Conservation (phyloP, 2,113 vertebrate species). For the Corynorhinus townsendii region DNA sequence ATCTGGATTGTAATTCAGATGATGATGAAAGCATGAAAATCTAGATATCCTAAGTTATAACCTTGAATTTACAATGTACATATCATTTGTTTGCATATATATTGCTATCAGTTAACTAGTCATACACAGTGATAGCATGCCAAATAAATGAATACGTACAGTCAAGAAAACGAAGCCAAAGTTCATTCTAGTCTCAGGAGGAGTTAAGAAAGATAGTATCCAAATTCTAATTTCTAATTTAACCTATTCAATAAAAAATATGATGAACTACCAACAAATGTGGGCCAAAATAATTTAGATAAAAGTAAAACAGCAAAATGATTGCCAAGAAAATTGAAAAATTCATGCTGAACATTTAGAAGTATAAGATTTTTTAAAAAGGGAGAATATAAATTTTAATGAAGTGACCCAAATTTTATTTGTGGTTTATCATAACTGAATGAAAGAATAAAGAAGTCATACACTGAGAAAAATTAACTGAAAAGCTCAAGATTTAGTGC, state of each 20-base stretch:
- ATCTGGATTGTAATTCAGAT: not conserved
- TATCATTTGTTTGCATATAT: not conserved
- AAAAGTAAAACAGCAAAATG: not conserved
- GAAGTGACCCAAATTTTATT: not conserved
- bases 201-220: not conserved
- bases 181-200: not conserved
- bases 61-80: not conserved
- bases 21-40: not conserved
- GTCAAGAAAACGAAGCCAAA: slow-evolving; percentile 1
- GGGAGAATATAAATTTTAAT: slow-evolving; percentile 8
- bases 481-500: slow-evolving; percentile 47
- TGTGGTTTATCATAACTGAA: not conserved
- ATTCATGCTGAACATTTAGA: not conserved
- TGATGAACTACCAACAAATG: not conserved
- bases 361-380: not conserved
- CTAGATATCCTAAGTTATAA: not conserved
- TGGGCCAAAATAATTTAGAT: slow-evolving; percentile 16
- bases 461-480: slow-evolving; percentile 18
- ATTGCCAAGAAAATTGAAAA: not conserved
- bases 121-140: not conserved
- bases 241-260: not conserved
- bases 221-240: slow-evolving; percentile 46
- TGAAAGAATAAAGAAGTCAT: slow-evolving; percentile 8
- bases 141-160: not conserved
- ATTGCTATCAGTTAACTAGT: not conserved